phyloP scores from a whole-genome alignment of 2,888 invertebrate genomes.

The Molanna angustata region DNA sequence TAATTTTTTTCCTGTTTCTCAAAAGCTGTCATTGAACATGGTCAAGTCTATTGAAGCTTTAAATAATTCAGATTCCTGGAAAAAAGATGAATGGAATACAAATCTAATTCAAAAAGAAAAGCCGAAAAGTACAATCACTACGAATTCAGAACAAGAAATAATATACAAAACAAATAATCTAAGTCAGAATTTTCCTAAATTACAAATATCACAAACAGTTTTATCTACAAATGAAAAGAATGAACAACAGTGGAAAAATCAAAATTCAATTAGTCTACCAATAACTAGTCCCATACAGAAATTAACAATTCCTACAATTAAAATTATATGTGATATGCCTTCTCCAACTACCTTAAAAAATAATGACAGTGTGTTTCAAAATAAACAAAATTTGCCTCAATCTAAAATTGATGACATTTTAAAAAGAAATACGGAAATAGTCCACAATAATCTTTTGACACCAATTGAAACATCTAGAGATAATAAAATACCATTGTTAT shows the following conservation, averaged over 20 bases:
- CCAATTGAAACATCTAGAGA: slow-evolving; percentile 5
- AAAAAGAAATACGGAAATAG: slow-evolving; percentile 26
- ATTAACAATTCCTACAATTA: slow-evolving; percentile 23
- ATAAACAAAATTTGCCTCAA: background rate
- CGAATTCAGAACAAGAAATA: too few species aligned
- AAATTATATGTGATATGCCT: slow-evolving; percentile 19
- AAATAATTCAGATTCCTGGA: slow-evolving; percentile 17
- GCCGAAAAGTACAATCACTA: background rate
- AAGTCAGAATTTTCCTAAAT: too few species aligned
- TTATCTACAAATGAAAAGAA: slow-evolving; percentile 1
- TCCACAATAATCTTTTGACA: slow-evolving; percentile 20
- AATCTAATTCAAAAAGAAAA: slow-evolving; percentile 13
- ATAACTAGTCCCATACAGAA: slow-evolving; percentile 15
- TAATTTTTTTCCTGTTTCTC: slow-evolving; percentile 41
- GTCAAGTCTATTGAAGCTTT: slow-evolving; percentile 16
- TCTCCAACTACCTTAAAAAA: slow-evolving; percentile 2
- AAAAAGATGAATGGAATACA: background rate
- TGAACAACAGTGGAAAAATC: slow-evolving; percentile 5
- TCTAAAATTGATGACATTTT: slow-evolving; percentile 27
- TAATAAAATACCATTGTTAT: slow-evolving; percentile 3
- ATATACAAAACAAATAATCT: too few species aligned
- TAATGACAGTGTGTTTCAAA: background rate
- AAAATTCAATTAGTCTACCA: slow-evolving; percentile 5
- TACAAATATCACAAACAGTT: slow-evolving; percentile 14
- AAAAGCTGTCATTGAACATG: slow-evolving; percentile 22